A percentile compares a stretch with the other conserved stretches of the same genome.
Conservation (phyloP, 2,113 vertebrate genomes). For the Ctenodactylus gundi region DNA sequence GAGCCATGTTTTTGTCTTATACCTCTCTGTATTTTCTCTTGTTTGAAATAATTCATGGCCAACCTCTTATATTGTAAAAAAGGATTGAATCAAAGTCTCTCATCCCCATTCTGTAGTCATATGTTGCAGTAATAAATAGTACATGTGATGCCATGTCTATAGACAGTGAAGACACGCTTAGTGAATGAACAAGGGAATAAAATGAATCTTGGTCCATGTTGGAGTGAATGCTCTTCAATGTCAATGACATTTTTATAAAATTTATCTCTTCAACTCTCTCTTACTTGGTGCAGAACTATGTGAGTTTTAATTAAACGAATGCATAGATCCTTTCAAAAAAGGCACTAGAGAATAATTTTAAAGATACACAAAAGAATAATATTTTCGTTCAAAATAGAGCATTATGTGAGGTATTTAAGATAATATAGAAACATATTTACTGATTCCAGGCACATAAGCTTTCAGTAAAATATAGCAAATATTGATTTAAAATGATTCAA, state of each 20-base stretch:
- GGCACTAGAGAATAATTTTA: slow-evolving; percentile 35
- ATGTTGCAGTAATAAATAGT: neutral
- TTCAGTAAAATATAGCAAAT: slow-evolving; percentile 12
- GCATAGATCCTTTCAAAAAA: slow-evolving; percentile 6
- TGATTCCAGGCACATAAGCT: neutral
- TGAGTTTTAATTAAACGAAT: slow-evolving; percentile 39
- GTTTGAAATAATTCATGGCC: slow-evolving; percentile 18
- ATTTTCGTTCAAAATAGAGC: neutral
- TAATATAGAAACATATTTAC: neutral
- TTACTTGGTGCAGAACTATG: neutral
- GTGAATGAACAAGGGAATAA: neutral
- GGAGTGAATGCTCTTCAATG: neutral
- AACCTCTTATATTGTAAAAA: neutral
- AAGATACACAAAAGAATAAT: neutral
- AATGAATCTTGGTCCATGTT: neutral
- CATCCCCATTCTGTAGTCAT: neutral
- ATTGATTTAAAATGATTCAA: slow-evolving; percentile 42
- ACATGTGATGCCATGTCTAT: no score
- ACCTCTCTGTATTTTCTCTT: neutral
- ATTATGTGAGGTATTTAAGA: slow-evolving; percentile 11
- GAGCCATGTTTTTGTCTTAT: neutral
- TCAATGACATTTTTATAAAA: neutral
- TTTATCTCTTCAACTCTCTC: neutral
- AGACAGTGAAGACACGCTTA: neutral
- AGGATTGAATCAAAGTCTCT: neutral